Evolutionary conservation across 2,113 vertebrate genomes (phyloP).

Genomic region (Eublepharis macularius): DNA sequence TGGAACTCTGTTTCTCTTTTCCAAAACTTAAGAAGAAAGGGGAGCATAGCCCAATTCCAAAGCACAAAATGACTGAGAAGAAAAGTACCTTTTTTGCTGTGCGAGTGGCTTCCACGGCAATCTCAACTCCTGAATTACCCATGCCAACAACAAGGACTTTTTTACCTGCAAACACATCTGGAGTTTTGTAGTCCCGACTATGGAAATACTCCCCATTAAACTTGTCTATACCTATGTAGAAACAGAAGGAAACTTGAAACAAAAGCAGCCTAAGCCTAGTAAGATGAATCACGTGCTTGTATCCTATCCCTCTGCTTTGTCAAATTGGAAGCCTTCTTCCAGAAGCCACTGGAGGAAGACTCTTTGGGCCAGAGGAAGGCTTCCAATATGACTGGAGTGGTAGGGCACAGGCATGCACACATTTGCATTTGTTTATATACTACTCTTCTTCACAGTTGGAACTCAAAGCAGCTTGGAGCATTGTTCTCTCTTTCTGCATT

Average conservation of each 20-base stretch:
- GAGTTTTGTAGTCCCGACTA: constrained; percentile 86
- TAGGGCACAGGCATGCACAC: too few relatives aligned
- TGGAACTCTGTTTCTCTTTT: not conserved
- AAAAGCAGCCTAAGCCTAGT: too few relatives aligned
- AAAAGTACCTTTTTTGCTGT: constrained; percentile 78
- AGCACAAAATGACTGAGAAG: not conserved
- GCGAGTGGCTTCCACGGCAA: constrained; percentile 85
- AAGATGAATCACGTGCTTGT: too few relatives aligned
- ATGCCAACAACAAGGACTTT: constrained; percentile 84
- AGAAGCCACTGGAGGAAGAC: too few relatives aligned
- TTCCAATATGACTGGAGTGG: too few relatives aligned
- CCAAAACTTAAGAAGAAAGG: not conserved
- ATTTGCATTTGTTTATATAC: too few relatives aligned
- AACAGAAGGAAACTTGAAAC: not conserved
- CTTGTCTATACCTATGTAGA: constrained; percentile 75
- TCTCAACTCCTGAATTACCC: constrained; percentile 88
- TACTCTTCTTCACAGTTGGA: too few relatives aligned
- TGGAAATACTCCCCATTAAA: constrained; percentile 83
- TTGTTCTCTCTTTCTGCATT: too few relatives aligned
- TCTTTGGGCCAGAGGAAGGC: too few relatives aligned
- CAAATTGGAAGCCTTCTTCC: too few relatives aligned
- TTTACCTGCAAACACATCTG: constrained; percentile 78
- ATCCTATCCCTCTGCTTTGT: too few relatives aligned
- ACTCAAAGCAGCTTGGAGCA: too few relatives aligned
- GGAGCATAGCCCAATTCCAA: not conserved